phyloP scores from a whole-genome alignment of 2,113 vertebrate genomes.

The Dipodomys spectabilis region DNA sequence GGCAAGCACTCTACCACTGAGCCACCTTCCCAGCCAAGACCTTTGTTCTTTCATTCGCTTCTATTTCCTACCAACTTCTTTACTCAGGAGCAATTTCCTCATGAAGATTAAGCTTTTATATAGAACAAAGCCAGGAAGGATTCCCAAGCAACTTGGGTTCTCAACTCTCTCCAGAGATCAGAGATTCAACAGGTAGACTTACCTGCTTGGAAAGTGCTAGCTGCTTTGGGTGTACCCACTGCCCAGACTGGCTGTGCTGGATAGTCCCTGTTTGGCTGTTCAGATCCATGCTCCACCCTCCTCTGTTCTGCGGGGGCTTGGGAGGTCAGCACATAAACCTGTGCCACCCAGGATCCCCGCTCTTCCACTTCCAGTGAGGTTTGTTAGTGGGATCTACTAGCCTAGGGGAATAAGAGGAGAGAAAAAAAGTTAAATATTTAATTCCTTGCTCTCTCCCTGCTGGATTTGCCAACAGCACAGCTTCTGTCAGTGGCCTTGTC shows the following conservation, averaged over 20 bases:
- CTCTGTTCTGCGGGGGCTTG: neutral
- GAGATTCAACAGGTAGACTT: neutral
- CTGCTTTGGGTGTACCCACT: slow-evolving; percentile 54
- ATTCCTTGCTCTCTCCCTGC: neutral
- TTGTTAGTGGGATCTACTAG: neutral
- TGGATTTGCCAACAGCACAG: neutral
- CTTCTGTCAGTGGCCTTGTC: neutral
- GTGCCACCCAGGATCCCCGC: neutral
- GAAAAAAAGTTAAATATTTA: neutral
- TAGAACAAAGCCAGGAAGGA: neutral
- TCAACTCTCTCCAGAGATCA: neutral
- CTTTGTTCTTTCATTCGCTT: neutral
- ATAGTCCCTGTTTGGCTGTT: neutral
- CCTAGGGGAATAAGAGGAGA: neutral
- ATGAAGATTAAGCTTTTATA: neutral
- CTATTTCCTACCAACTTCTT: neutral
- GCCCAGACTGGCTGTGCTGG: slow-evolving; percentile 60
- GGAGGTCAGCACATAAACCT: neutral
- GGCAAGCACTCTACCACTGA: no score
- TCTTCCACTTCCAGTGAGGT: neutral
- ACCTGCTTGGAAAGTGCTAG: neutral
- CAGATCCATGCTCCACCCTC: neutral
- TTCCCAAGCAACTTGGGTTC: neutral
- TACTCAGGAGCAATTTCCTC: neutral
- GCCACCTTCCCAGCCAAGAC: neutral